Evolutionary conservation across 1,140 invertebrate species (phyloP), one percentile per base, ranked within the genome.

Genomic region (Fopius arisanus): DNA sequence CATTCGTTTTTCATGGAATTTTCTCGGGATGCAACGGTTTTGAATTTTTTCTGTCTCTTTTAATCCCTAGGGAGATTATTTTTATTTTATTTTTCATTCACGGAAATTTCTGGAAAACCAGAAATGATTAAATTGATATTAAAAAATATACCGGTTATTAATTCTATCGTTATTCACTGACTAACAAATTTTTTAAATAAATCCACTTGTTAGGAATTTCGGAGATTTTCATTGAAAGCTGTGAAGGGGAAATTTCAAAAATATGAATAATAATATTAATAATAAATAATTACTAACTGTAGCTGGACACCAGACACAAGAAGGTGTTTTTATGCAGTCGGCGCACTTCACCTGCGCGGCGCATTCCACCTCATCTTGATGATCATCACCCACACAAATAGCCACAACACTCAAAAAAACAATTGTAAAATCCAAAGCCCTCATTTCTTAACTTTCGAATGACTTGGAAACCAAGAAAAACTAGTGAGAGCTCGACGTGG

Each of bases 251-350:
- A n/a, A n/a, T n/a, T n/a, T n/a, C n/a, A n/a, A n/a, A n/a, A 67
- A 68, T 4, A 40, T 3, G 7, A 33, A 51, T 33, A 33, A 23
- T 70, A n/a, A n/a, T n/a, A n/a, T n/a, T n/a, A n/a, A n/a, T n/a
- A n/a, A n/a, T 0, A 23, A 7, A 26, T 67, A 40, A 76, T 72
- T 68, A 28, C 74, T 78, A 70, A 84, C 83, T 75, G 28, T 67
- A 10, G 31, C 75, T 4, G 82, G 78, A 59, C 83, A 85, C 83
- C 83, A 85, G 66, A 81, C 78, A 37, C 83, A 85, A 51, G 48
- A 74, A 0, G 81, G 77, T 14, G 76, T 81, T 41, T 77, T 81
- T 12, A 85, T 16, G 43, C 83, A 85, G 10, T 63, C 73, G 2
- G 59, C n/a, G 62, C 83, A 85, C 1, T 72, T 80, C 23, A 77